Evolutionary conservation across 2,797 vertebrate genomes (phyloP).

Genomic region (Xiphophorus birchmanni): DNA sequence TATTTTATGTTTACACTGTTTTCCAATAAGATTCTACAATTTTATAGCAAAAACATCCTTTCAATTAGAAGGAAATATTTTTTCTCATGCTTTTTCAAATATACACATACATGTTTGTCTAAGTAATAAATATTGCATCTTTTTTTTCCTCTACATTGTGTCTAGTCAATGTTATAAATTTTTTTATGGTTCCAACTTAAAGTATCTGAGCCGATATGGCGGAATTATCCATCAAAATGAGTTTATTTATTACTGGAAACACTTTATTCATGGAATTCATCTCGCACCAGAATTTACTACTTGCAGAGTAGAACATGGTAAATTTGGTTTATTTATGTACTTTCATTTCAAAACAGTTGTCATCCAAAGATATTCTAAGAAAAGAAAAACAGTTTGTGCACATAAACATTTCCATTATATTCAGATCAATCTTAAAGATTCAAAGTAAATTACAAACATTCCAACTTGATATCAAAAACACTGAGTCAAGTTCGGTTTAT

Average conservation of each 20-base stretch:
- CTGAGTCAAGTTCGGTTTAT: not conserved
- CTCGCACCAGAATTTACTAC: not conserved
- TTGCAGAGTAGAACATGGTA: not conserved
- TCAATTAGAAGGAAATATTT: not conserved
- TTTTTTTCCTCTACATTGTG: not conserved
- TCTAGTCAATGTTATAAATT: not conserved
- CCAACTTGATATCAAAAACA: not conserved
- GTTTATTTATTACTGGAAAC: not conserved
- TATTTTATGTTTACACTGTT: not conserved
- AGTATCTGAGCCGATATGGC: not conserved
- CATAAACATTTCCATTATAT: not conserved
- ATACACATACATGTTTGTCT: not conserved
- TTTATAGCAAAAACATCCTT: not conserved
- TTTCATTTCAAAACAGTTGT: not conserved
- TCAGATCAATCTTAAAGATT: not conserved
- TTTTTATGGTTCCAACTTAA: not conserved
- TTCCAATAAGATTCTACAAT: no score
- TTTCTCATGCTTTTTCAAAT: not conserved
- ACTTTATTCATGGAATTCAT: not conserved
- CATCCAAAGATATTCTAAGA: not conserved
- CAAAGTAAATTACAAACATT: not conserved
- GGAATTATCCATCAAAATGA: not conserved
- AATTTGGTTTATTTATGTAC: not conserved
- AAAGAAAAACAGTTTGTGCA: not conserved
- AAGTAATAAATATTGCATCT: not conserved